phyloP scores from a whole-genome alignment of 2,888 invertebrate genomes.

The Lapara coniferarum region DNA sequence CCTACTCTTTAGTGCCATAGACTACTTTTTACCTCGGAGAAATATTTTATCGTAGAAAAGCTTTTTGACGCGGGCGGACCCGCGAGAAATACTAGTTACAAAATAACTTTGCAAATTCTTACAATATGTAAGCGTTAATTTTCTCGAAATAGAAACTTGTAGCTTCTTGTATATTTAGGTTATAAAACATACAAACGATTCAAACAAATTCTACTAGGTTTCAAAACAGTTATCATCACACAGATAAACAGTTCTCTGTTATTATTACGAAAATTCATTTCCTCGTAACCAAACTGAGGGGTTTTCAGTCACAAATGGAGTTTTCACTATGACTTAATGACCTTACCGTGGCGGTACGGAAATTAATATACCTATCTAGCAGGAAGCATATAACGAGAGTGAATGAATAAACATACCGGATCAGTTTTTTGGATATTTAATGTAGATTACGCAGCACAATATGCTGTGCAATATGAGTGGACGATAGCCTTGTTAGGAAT shows the following conservation, averaged over 20 bases:
- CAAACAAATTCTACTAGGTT: constrained; percentile 19
- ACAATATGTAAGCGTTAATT: neutral
- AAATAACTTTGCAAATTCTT: neutral
- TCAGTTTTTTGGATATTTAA: neutral
- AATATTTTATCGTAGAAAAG: too few relatives aligned
- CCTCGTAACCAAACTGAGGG: constrained; percentile 8
- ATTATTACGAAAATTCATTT: constrained; percentile 30
- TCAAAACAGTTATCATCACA: constrained; percentile 29
- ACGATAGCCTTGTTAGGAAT: too few relatives aligned
- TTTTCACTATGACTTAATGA: constrained; percentile 26
- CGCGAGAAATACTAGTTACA: too few relatives aligned
- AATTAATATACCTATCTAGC: constrained; percentile 15
- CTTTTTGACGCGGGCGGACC: too few relatives aligned
- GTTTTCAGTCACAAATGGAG: constrained; percentile 26
- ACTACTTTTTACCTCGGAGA: too few relatives aligned
- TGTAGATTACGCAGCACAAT: neutral
- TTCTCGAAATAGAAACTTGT: neutral
- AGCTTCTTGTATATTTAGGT: constrained; percentile 21
- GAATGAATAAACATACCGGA: neutral
- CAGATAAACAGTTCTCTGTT: constrained; percentile 29
- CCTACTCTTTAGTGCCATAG: too few relatives aligned
- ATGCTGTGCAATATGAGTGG: too few relatives aligned
- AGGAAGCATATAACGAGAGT: neutral
- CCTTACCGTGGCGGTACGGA: constrained; percentile 22
- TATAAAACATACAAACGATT: constrained; percentile 4